Conservation (phyloP, 2,113 vertebrate species). For the Egretta garzetta region DNA sequence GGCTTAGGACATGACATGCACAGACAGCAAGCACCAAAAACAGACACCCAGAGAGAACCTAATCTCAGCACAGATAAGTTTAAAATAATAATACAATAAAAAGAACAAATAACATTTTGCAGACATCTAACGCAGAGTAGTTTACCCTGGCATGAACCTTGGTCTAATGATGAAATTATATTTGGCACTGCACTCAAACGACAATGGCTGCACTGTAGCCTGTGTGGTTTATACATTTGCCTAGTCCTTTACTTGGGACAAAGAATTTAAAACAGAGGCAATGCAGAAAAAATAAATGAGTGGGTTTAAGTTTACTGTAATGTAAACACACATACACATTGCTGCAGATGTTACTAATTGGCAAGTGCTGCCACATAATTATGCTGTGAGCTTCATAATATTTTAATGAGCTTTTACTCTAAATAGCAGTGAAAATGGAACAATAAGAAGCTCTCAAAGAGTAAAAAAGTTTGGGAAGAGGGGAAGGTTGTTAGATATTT, state of each 20-base stretch:
- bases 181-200: constrained; percentile 7
- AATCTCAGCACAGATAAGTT: constrained; percentile 20
- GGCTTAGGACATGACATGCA: not conserved
- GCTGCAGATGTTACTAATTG: constrained; percentile 74
- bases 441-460: constrained; percentile 53
- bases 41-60: not conserved
- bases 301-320: constrained; percentile 55
- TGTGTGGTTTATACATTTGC: constrained; percentile 32
- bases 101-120: constrained; percentile 50
- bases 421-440: constrained; percentile 68
- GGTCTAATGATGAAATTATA: constrained; percentile 69
- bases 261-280: constrained; percentile 59
- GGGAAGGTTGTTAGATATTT: not conserved
- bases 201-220: constrained; percentile 43
- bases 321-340: constrained; percentile 51
- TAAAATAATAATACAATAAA: constrained; percentile 62
- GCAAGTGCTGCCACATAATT: constrained; percentile 55
- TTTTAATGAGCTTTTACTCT: constrained; percentile 73
- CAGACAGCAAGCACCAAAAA: constrained; percentile 1
- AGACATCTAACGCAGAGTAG: constrained; percentile 47
- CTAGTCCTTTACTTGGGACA: constrained; percentile 40
- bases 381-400: constrained; percentile 63
- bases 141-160: constrained; percentile 68
- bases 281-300: not conserved
- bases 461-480: not conserved